phyloP scores from a whole-genome alignment of 2,888 invertebrate genomes.

The Brenthis daphne region DNA sequence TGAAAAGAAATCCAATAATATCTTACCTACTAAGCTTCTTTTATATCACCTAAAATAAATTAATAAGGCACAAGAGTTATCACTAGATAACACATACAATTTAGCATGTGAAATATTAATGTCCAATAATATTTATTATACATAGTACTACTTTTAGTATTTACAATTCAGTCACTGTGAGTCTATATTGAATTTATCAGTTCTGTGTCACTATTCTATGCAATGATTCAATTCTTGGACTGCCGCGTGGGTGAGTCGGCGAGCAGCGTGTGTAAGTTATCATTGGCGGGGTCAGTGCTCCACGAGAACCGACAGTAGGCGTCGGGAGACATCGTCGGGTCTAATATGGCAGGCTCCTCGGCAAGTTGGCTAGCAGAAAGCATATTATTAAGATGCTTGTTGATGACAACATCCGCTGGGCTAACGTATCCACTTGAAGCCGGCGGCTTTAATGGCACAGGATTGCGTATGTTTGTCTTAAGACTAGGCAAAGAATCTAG shows the following conservation, averaged over 20 bases:
- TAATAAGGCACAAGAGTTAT: conserved; percentile 82
- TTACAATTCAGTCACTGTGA: conserved; percentile 67
- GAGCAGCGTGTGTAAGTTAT: conserved; percentile 72
- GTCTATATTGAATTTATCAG: conserved; percentile 56
- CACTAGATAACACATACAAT: conserved; percentile 74
- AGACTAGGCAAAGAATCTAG: conserved; percentile 70
- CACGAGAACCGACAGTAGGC: conserved; percentile 79
- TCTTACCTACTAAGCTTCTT: conserved; percentile 75
- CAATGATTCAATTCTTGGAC: conserved; percentile 63
- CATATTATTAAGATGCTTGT: conserved; percentile 73
- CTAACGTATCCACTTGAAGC: conserved; percentile 70
- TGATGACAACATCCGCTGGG: conserved; percentile 70
- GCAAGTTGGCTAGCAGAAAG: conserved; percentile 59
- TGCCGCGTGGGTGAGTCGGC: conserved; percentile 64
- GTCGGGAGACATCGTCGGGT: conserved; percentile 76
- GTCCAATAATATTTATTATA: conserved; percentile 64
- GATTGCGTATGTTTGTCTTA: conserved; percentile 58
- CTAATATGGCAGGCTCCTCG: conserved; percentile 71
- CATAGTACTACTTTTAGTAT: conserved; percentile 67
- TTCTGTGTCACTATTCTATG: conserved; percentile 55
- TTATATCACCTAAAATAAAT: conserved; percentile 79
- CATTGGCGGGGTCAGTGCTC: conserved; percentile 75
- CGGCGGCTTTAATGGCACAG: conserved; percentile 61
- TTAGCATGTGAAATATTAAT: conserved; percentile 64
- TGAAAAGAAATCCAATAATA: conserved; percentile 11